A percentile compares a stretch with the other conserved stretches of the same genome.
These are phyloP conservation scores for Trachelus tabidus DNA, from an alignment of 2,888 invertebrate species.

Conservation along the genomic window DNA sequence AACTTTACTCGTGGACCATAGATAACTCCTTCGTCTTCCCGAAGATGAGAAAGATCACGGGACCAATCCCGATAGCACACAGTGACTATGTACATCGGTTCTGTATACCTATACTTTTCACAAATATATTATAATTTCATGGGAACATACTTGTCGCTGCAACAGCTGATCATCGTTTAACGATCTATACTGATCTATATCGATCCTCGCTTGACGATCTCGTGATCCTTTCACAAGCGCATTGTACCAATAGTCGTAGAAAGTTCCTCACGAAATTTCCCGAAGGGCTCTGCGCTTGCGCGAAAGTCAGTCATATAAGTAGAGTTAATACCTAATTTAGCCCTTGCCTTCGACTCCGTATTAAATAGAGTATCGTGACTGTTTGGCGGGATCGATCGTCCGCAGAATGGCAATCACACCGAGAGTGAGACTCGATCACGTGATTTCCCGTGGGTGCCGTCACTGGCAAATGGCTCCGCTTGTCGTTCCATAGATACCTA, in stretches of 20 bases:
- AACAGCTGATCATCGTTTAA: not conserved
- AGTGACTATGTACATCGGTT: not conserved
- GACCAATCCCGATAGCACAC: not conserved
- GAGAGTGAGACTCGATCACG: conserved; percentile 55
- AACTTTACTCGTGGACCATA: not conserved
- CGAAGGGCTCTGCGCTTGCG: not conserved
- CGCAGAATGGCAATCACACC: conserved; percentile 58
- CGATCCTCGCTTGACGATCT: not conserved
- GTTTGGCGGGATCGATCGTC: conserved; percentile 49
- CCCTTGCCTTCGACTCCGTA: conserved; percentile 28
- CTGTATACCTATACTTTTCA: no score
- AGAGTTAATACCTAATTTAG: conserved; percentile 16
- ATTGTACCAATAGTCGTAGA: not conserved
- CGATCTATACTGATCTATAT: not conserved
- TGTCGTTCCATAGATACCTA: conserved; percentile 29
- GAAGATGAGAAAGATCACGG: not conserved
- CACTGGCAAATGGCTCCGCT: conserved; percentile 54
- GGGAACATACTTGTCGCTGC: not conserved
- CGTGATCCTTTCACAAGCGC: not conserved
- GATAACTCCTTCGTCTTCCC: not conserved
- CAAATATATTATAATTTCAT: not conserved
- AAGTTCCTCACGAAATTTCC: not conserved
- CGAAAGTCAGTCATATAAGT: not conserved
- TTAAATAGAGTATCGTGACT: conserved; percentile 52
- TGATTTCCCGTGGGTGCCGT: conserved; percentile 63